Evolutionary conservation across 2,888 invertebrate genomes (phyloP).

Genomic region (Mantis religiosa): DNA sequence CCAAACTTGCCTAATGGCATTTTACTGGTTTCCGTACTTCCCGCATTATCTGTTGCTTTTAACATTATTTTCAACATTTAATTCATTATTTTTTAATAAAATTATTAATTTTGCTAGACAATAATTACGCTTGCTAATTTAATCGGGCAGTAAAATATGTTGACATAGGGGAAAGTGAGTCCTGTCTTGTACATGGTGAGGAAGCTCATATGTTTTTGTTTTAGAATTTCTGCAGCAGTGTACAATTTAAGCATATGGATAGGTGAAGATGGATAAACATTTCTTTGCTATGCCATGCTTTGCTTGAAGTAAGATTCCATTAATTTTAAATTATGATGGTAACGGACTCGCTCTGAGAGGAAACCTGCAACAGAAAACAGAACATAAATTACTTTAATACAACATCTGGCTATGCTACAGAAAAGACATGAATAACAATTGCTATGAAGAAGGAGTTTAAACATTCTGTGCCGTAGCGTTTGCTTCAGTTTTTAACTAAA

Average conservation of each 20-base stretch:
- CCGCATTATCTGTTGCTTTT: too few species aligned
- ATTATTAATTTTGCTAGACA: too few species aligned
- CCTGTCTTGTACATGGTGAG: too few species aligned
- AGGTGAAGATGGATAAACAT: neutral
- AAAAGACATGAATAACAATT: neutral
- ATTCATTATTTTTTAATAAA: too few species aligned
- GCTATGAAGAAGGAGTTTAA: neutral
- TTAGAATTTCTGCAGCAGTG: neutral
- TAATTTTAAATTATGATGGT: neutral
- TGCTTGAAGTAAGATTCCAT: neutral
- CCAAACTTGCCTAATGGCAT: too few species aligned
- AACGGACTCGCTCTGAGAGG: neutral
- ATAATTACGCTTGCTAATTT: too few species aligned
- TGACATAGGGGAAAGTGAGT: too few species aligned
- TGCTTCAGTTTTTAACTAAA: neutral
- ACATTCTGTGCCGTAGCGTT: neutral
- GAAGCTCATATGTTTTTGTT: too few species aligned
- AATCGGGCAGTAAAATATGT: too few species aligned
- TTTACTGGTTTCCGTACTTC: too few species aligned
- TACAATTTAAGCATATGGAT: neutral
- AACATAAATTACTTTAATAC: neutral
- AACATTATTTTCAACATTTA: too few species aligned
- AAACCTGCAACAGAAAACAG: neutral
- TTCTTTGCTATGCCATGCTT: neutral
- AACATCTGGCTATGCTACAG: neutral